These are phyloP conservation scores for Pantherophis guttatus DNA, from an alignment of 2,113 vertebrate genomes.

Conservation along the genomic window DNA sequence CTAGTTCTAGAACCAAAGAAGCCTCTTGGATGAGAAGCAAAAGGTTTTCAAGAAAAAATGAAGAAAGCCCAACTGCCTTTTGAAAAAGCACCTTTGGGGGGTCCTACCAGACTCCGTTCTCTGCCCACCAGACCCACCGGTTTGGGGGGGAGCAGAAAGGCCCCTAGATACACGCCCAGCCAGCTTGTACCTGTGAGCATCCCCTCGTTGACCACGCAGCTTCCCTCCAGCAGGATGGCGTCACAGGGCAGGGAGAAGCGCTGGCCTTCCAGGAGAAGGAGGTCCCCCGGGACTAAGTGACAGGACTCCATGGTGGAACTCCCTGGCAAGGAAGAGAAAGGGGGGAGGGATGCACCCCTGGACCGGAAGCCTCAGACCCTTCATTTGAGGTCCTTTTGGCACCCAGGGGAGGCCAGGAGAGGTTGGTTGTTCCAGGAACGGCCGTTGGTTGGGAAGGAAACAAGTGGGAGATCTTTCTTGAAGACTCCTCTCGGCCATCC, in stretches of 20 bases:
- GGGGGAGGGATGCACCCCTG: background rate
- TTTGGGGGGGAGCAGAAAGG: background rate
- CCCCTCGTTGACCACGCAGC: conserved; percentile 69
- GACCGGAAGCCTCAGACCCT: background rate
- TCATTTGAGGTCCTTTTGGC: rapidly evolving
- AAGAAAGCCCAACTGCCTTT: background rate
- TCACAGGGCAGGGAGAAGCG: conserved; percentile 60
- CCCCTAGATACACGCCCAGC: background rate
- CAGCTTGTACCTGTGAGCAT: conserved; percentile 69
- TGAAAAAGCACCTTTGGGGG: background rate
- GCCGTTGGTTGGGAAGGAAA: background rate
- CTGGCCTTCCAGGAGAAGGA: conserved; percentile 58
- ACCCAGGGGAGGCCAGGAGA: background rate
- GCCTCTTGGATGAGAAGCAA: background rate
- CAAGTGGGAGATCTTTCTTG: background rate
- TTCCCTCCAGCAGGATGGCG: conserved; percentile 67
- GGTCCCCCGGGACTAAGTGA: conserved; percentile 63
- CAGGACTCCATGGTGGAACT: conserved; percentile 57
- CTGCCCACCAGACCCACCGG: background rate
- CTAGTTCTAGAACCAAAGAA: no score
- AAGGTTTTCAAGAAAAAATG: background rate
- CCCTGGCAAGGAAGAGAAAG: conserved; percentile 45
- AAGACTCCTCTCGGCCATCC: background rate
- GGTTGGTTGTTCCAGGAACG: background rate
- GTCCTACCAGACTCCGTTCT: background rate